phyloP scores from a whole-genome alignment of 2,797 vertebrate species.

The Psittacula echo region DNA sequence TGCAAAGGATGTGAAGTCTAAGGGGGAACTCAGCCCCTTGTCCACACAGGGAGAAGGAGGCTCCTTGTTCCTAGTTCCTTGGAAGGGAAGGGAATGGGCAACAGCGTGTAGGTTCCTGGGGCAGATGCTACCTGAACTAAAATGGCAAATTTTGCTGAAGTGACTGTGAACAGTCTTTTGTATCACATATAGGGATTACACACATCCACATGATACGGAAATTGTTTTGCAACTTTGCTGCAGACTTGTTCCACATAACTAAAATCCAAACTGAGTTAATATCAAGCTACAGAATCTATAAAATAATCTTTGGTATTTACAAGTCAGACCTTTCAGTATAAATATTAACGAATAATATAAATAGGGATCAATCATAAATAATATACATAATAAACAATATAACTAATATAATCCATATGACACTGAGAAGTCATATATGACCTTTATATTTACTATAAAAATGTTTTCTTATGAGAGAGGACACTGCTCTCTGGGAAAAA shows the following conservation, averaged over 20 bases:
- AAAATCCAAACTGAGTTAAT: neutral
- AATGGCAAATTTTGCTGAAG: neutral
- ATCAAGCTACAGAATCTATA: neutral
- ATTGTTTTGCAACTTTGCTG: neutral
- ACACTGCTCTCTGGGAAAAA: neutral
- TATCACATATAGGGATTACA: too few species aligned
- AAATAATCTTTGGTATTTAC: neutral
- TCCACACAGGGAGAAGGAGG: too few species aligned
- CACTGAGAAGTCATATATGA: neutral
- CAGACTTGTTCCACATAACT: neutral
- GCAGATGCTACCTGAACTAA: neutral
- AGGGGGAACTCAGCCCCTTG: neutral
- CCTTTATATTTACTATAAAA: neutral
- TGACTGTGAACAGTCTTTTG: neutral
- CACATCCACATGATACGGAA: neutral
- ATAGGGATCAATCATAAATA: neutral
- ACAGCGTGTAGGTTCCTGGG: fast-evolving
- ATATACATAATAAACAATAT: neutral
- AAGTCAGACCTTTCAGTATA: neutral
- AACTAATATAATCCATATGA: neutral
- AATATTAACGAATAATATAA: neutral
- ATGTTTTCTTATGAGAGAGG: neutral
- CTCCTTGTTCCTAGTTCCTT: neutral
- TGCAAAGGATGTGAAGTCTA: neutral
- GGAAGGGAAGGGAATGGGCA: neutral